Evolutionary conservation across 2,888 invertebrate species (phyloP), one percentile per base, ranked within the genome.

Genomic region (Trichopria drosophilae): DNA sequence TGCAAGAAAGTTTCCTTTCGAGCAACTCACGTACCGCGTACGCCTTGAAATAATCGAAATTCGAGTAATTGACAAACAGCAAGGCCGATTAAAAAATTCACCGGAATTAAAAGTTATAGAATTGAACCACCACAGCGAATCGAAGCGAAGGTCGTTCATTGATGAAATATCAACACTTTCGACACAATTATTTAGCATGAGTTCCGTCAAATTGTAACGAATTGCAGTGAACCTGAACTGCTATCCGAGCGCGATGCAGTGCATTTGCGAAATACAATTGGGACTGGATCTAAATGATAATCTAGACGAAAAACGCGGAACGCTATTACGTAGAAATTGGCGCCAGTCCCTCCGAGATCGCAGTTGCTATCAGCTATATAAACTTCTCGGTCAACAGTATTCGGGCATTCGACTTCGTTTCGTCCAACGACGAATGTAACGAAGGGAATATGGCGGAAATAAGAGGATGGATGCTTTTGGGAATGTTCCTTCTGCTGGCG

Each of bases 301-400:
- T 26, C 19, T 15, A 12, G 16, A 9, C 19, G 59, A 57, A 60
- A 60, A 57, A 55, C 54, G 67, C 69, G 62, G 72, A 71, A 71
- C 72, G 68, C 66, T 69, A 61, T 73, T 72, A 71, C 71, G 71
- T 59, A 58, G 48, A 53, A 41, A 48, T 41, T 37, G 55, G 46
- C 55, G 49, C 50, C 55, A 55, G 34, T 44, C 35, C 48, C 48
- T 45, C 41, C 47, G 15, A 20, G 31, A 10, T 29, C 52, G 57
- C 50, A 53, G 49, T 31, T 55, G 19, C 10, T 26, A 42, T 46
- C 58, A 63, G 67, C 63, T 72, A 72, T 73, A 73, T 70, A 73
- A 73, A 68, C 62, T 61, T 61, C 60, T 62, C 55, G 49, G 37
- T 57, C 52, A 59, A 62, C 61, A 48, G 55, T 58, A 58, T 37